Evolutionary conservation across 2,113 vertebrate species (phyloP).

Genomic region (Toxostoma redivivum): DNA sequence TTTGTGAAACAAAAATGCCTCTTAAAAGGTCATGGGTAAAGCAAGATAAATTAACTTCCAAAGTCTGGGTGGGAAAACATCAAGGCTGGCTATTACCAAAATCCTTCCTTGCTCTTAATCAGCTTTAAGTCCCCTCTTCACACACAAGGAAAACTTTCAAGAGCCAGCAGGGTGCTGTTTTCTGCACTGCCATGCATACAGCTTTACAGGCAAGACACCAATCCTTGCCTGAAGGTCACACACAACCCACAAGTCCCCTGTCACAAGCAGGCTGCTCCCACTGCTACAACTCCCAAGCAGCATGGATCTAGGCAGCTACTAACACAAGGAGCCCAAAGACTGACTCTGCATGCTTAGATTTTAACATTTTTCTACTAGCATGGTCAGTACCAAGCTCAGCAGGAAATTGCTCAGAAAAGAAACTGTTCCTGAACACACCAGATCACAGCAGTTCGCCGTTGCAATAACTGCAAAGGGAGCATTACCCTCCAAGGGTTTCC

Average conservation of each 20-base stretch:
- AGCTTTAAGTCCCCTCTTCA: not conserved
- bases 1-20: not conserved
- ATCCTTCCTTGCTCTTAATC: not conserved
- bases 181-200: not conserved
- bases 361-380: not conserved
- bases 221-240: not conserved
- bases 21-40: not conserved
- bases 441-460: not conserved
- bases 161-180: not conserved
- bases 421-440: not conserved
- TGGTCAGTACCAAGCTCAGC: not conserved
- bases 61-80: not conserved
- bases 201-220: not conserved
- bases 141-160: not conserved
- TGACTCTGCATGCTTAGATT: not conserved
- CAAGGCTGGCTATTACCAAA: not conserved
- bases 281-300: not conserved
- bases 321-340: rapidly evolving
- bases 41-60: not conserved
- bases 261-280: not conserved
- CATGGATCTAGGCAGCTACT: not conserved
- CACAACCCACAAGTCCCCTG: not conserved
- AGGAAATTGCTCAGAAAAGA: not conserved
- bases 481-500: not conserved
- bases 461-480: not conserved